Base-by-base conservation (phyloP, 2,888 invertebrate genomes). In the Hofmannophila pseudospretella region DNA sequence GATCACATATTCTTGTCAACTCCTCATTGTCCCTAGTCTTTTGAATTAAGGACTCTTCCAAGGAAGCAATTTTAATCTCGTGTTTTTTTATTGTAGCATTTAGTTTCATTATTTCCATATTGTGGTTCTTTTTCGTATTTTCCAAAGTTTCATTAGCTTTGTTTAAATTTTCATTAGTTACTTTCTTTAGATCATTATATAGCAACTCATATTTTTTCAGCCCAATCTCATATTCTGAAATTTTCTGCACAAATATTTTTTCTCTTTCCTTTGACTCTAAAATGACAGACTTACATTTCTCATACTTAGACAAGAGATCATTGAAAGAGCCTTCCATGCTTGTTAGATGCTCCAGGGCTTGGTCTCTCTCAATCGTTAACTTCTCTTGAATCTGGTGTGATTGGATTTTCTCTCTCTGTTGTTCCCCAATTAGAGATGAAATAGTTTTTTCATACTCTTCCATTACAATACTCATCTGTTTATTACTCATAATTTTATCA, bases 1-100 rank as follows among this genome's bases (percentile, higher is more conserved):
- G 97, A 87, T 97, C 97, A 89, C 97, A 95, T 64, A 97, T 94
- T 73, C 93, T 92, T 32, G 96, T 93, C 50, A 98, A 82, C 74
- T 96, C 96, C 50, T 92, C 91, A 73, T 96, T 97, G 67, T 97
- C 97, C 67, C 94, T 93, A 0, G 90, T 90, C 79, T 97, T 97
- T 62, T 96, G 96, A 48, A 93, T 91, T 32, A 97, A 84, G 29
- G 94, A 90, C 57, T 94, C 94, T 60, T 94, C 93, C 39, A 97
- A 82, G 1, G 96, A 94, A 42, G 91, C 91, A 47, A 93, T 91
- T 54, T 93, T 94, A 41, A 98, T 91, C 74, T 98, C 97, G 61
- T 95, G 90, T 71, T 96, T 95, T 66, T 94, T 95, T 32, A 95
- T 89, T 62, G 93, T 91, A 10, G 97, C 96, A 76, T 93, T 93